Conservation (phyloP, 2,797 vertebrate species). For the Atherinosoma microstoma region DNA sequence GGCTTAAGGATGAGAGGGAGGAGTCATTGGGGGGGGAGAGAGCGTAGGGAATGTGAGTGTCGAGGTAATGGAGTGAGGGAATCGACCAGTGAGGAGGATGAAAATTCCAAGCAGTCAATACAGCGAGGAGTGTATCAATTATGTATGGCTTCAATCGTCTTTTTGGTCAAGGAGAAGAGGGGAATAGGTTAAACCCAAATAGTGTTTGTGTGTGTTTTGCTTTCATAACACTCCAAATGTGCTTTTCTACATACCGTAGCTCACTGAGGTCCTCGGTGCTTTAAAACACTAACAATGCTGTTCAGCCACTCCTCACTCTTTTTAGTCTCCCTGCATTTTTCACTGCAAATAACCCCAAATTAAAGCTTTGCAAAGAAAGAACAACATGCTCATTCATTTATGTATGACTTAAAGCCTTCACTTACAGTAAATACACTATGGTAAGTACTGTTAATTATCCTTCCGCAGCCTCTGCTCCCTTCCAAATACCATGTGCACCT, state of each 20-base stretch:
- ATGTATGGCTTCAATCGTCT: conserved; percentile 73
- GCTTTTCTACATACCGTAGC: conserved; percentile 20
- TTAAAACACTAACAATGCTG: conserved; percentile 23
- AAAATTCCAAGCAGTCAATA: conserved; percentile 81
- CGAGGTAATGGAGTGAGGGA: conserved; percentile 76
- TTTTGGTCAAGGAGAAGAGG: conserved; percentile 49
- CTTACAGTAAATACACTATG: conserved; percentile 21
- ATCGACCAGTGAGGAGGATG: conserved; percentile 73
- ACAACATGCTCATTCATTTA: conserved; percentile 11
- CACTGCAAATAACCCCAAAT: neutral
- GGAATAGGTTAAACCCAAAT: conserved; percentile 25
- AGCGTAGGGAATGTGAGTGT: conserved; percentile 42
- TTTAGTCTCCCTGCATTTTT: conserved; percentile 3
- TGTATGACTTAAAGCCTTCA: conserved; percentile 6
- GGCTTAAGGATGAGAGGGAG: conserved; percentile 32
- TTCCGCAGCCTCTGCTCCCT: conserved; percentile 8
- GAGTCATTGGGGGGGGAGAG: conserved; percentile 39
- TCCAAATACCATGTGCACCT: conserved; percentile 9
- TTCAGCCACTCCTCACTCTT: conserved; percentile 1
- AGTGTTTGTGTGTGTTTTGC: conserved; percentile 14
- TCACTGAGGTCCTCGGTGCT: neutral
- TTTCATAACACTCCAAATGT: neutral
- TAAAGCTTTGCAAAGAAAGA: neutral
- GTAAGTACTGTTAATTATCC: conserved; percentile 32
- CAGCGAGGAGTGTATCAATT: conserved; percentile 81